phyloP scores from a whole-genome alignment of 2,797 vertebrate genomes.

The Gymnodraco acuticeps region DNA sequence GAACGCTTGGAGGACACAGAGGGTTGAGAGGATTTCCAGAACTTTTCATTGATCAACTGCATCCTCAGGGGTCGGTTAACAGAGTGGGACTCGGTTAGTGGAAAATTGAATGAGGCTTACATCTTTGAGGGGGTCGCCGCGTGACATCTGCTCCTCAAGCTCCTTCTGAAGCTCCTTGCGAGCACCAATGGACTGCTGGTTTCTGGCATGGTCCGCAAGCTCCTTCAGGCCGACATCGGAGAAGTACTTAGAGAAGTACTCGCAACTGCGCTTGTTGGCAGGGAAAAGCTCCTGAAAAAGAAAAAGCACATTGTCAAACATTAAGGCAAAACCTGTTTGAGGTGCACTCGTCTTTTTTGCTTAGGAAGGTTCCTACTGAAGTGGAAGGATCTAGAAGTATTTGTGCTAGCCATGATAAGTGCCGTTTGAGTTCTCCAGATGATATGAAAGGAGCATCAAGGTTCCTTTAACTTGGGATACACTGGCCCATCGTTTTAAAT shows the following conservation, averaged over 20 bases:
- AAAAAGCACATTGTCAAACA: constrained; percentile 45
- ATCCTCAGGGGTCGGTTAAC: background rate
- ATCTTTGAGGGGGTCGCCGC: constrained; percentile 92
- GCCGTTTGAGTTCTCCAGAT: no score
- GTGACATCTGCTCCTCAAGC: constrained; percentile 93
- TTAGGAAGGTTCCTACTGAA: no score
- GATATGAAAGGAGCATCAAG: no score
- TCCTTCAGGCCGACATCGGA: constrained; percentile 93
- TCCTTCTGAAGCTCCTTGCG: constrained; percentile 95
- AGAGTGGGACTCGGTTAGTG: background rate
- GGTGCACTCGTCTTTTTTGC: no score
- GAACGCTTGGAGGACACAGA: constrained; percentile 22
- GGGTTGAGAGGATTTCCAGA: constrained; percentile 7
- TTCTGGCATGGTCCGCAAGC: constrained; percentile 92
- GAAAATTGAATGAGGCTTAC: constrained; percentile 73
- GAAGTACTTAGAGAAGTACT: constrained; percentile 96
- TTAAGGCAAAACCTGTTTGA: background rate
- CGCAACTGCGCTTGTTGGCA: constrained; percentile 94
- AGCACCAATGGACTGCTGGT: constrained; percentile 93
- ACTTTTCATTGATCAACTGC: constrained; percentile 44
- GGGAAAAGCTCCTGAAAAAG: constrained; percentile 91
- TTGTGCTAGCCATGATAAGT: no score
- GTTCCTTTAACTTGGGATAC: no score
- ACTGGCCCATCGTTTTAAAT: no score
- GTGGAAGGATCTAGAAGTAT: no score